Conservation (phyloP, 2,888 invertebrate genomes). For the Scaptomyza parva region DNA sequence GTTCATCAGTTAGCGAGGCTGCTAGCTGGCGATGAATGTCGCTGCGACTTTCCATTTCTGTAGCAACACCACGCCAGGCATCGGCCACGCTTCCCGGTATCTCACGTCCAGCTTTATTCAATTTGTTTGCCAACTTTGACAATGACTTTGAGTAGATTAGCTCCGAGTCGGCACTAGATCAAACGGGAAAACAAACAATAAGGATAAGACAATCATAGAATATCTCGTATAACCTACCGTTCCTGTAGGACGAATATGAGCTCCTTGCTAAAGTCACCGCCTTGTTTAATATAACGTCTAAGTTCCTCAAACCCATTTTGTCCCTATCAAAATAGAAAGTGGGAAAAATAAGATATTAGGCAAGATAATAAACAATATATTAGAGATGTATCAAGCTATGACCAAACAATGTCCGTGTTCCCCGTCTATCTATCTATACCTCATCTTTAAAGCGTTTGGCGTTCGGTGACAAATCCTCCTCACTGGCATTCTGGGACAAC, state of each 20-base stretch:
- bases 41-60: slow-evolving; percentile 96
- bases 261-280: slow-evolving; percentile 97
- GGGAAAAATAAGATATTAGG: background rate
- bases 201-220: too few species aligned
- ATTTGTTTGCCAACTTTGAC: slow-evolving; percentile 93
- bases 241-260: slow-evolving; percentile 95
- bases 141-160: slow-evolving; percentile 95
- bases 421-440: slow-evolving; percentile 57
- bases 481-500: slow-evolving; percentile 65
- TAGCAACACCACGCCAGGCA: slow-evolving; percentile 95
- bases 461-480: slow-evolving; percentile 77
- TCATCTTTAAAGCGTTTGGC: slow-evolving; percentile 77
- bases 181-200: too few species aligned
- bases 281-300: slow-evolving; percentile 95
- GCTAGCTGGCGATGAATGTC: slow-evolving; percentile 95
- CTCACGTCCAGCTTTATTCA: slow-evolving; percentile 92
- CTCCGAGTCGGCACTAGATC: slow-evolving; percentile 93
- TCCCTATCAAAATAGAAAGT: slow-evolving; percentile 87
- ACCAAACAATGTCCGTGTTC: slow-evolving; percentile 43
- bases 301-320: slow-evolving; percentile 97
- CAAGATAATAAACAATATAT: background rate
- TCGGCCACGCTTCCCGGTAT: slow-evolving; percentile 92
- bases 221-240: slow-evolving; percentile 88
- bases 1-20: slow-evolving; percentile 92
- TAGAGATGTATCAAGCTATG: background rate